Evolutionary conservation across 2,888 invertebrate species (phyloP), one percentile per base, ranked within the genome.

Genomic region (Pegoplata infirma): DNA sequence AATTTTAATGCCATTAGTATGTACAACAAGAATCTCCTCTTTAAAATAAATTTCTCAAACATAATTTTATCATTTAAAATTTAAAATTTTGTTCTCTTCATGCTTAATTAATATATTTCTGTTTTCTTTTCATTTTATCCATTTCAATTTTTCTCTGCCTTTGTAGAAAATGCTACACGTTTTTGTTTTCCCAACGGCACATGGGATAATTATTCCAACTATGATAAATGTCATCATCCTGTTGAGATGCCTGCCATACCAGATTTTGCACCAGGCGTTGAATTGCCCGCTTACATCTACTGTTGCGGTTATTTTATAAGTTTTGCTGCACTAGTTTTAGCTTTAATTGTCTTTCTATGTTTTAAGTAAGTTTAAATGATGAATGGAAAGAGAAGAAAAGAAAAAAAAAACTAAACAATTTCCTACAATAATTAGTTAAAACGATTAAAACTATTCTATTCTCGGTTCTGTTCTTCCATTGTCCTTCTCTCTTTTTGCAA

Each of bases 291-390:
- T 73, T 92, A 93, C 83, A 93, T 96, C 81, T 97, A 97, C 90
- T 93, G 94, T 86, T 91, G 93, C 80, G 97, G 97, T 51, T 97
- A 97, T 90, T 93, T 94, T 61, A 90, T 96, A 83, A 97, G 97
- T 84, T 91, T 97, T 66, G 91, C 95, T 64, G 94, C 95, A n/a
- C 92, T 97, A 73, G 91, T 94, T 71, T 91, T 96, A 69, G 97
- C 97, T 44, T 93, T 97, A 83, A 93, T 93, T 87, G 95, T 97
- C 85, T 97, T 97, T 90, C 90, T 96, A 80, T 95, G 95, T 88
- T 97, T 96, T 91, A 97, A 96, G 97, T 97, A 90, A 94, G 95
- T 92, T 40, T n/a, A 40, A 79, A 2, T 17, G n/a, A n/a, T n/a
- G 14, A 16, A 7, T 1, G 32, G 10, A 32, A 10, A 32, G 10